Percentiles rank a stretch among this genome's conserved stretches.
Evolutionary conservation across 2,888 invertebrate species (phyloP).

Genomic region (Diabrotica balteata): DNA sequence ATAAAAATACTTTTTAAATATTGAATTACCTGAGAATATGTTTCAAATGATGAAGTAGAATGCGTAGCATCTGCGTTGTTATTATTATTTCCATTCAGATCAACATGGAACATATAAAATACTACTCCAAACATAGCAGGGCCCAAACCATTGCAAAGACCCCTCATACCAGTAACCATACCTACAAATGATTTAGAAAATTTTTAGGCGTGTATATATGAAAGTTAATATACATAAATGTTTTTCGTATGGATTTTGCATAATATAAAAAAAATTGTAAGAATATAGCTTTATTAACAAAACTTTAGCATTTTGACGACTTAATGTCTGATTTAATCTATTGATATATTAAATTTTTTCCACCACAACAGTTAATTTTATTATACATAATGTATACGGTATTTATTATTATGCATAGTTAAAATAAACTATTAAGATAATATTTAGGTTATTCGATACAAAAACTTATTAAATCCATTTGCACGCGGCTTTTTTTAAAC

Average conservation of each 20-base stretch:
- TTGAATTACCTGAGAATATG: slow-evolving; percentile 61
- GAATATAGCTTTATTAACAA: too few species aligned
- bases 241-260: background rate
- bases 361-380: too few species aligned
- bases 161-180: slow-evolving; percentile 98
- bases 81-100: slow-evolving; percentile 76
- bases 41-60: slow-evolving; percentile 60
- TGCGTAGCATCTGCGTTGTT: slow-evolving; percentile 58
- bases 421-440: too few species aligned
- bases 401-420: too few species aligned
- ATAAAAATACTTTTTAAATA: too few species aligned
- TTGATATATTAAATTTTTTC: too few species aligned
- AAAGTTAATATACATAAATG: background rate
- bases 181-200: slow-evolving; percentile 62
- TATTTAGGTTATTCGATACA: too few species aligned
- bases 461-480: too few species aligned
- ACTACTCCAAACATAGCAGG: slow-evolving; percentile 99
- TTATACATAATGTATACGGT: too few species aligned
- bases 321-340: too few species aligned
- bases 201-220: background rate
- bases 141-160: slow-evolving; percentile 96
- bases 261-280: background rate
- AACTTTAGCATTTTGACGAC: too few species aligned
- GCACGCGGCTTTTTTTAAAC: too few species aligned
- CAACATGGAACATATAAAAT: slow-evolving; percentile 98